A percentile compares a stretch with the other conserved stretches of the same genome.
Evolutionary conservation across 1,140 invertebrate genomes (phyloP).

Genomic region (Pinna nobilis): DNA sequence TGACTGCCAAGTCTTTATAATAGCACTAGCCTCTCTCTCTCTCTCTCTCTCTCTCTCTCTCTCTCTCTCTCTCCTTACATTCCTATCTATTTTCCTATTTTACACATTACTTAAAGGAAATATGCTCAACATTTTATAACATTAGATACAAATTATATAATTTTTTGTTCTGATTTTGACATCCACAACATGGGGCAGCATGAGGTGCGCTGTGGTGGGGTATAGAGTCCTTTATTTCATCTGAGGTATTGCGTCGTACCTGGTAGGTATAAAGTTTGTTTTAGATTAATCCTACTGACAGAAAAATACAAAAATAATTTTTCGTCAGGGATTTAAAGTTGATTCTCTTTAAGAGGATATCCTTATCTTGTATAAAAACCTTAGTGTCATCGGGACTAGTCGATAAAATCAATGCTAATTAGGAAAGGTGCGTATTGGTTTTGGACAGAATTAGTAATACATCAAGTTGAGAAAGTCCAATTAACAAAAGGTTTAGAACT

Average conservation of each 20-base stretch:
- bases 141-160: not conserved
- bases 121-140: not conserved
- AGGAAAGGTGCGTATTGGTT: conserved; percentile 8
- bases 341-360: conserved; percentile 14
- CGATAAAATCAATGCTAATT: not conserved
- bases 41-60: too few species aligned
- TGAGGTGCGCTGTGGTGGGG: too few species aligned
- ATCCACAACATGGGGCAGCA: not conserved
- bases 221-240: too few species aligned
- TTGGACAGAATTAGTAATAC: conserved; percentile 2
- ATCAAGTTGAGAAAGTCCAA: not conserved
- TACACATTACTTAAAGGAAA: too few species aligned
- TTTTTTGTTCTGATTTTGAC: not conserved
- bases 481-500: conserved; percentile 8
- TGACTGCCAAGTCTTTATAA: too few species aligned
- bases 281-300: conserved; percentile 2
- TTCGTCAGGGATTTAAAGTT: not conserved
- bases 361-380: not conserved
- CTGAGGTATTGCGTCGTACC: conserved; percentile 3
- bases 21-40: too few species aligned
- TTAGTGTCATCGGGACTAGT: too few species aligned
- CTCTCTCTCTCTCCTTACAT: too few species aligned
- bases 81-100: too few species aligned
- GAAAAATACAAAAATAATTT: not conserved
- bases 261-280: conserved; percentile 3